Evolutionary conservation across 2,888 invertebrate genomes (phyloP), one percentile per base, ranked within the genome.

Genomic region (Chymomyza procnemis): DNA sequence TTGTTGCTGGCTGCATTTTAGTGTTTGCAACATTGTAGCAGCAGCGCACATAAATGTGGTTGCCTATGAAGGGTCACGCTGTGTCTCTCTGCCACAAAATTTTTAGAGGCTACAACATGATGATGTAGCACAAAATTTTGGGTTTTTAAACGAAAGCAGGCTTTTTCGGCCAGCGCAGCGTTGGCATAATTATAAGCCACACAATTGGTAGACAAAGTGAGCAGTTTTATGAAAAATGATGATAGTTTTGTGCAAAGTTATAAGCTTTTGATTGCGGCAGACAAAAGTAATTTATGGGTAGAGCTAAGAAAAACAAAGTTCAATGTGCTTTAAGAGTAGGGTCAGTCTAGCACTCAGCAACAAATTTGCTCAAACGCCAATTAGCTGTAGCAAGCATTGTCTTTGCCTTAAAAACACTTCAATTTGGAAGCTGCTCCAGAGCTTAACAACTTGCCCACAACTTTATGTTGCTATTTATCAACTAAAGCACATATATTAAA

Each of bases 1-100:
- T n/a, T 22, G 12, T 41, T 41, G 62, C 30, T 65, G 60, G 41
- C 48, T 62, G 61, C 50, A 18, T 50, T 8, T 19, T 9, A 16
- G 34, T 41, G 12, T 12, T 41, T 14, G 34, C 34, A 34, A 34
- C 34, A 34, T 34, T 34, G 34, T 34, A 34, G 34, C 34, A 34
- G 34, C 34, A 4, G 34, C 9, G 34, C 34, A 8, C 34, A 3
- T 41, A 41, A 12, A 41, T 41, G 34, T 9, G 34, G 34, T 12
- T 41, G 34, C 34, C 34, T 66, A 12, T 41, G 14, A n/a, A n/a
- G n/a, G n/a, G n/a, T n/a, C n/a, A n/a, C n/a, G 12, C 34, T 12
- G 5, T 12, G 1, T 41, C 34, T 41, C 1, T 6, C 12, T 41
- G 34, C 34, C 34, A 12, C 34, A 41, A 41, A 41, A n/a, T n/a